Evolutionary conservation across 2,888 invertebrate genomes (phyloP).

Genomic region (Abrostola triplasia): DNA sequence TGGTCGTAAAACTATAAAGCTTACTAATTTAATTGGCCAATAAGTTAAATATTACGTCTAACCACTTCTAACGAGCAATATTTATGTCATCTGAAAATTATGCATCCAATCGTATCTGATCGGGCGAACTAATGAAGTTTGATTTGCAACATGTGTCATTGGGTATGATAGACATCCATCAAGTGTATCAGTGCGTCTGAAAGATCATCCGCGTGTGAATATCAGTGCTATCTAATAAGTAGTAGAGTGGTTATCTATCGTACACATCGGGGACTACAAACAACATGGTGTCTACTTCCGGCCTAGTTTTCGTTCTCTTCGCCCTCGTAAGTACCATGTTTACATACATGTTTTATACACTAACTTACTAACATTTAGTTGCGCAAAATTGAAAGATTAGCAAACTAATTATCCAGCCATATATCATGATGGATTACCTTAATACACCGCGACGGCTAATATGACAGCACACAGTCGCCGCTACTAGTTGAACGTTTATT

Average conservation of each 20-base stretch:
- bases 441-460: constrained; percentile 50
- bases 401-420: constrained; percentile 21
- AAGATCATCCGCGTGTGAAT: constrained; percentile 61
- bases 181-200: constrained; percentile 53
- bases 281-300: constrained; percentile 71
- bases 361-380: constrained; percentile 34
- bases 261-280: constrained; percentile 58
- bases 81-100: constrained; percentile 36
- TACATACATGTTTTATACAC: constrained; percentile 44
- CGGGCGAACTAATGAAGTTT: constrained; percentile 43
- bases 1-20: constrained; percentile 31
- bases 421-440: constrained; percentile 54
- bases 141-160: constrained; percentile 56
- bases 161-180: constrained; percentile 55
- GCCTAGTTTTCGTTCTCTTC: constrained; percentile 67
- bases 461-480: constrained; percentile 50
- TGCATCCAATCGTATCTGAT: constrained; percentile 36
- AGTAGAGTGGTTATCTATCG: constrained; percentile 57
- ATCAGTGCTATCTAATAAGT: constrained; percentile 57
- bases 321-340: constrained; percentile 72
- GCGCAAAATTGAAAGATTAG: constrained; percentile 42
- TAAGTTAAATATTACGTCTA: constrained; percentile 19
- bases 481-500: constrained; percentile 58
- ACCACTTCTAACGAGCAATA: constrained; percentile 15
- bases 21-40: constrained; percentile 38